Evolutionary conservation across 2,113 vertebrate species (phyloP).

Genomic region (Myrmecobius fasciatus): DNA sequence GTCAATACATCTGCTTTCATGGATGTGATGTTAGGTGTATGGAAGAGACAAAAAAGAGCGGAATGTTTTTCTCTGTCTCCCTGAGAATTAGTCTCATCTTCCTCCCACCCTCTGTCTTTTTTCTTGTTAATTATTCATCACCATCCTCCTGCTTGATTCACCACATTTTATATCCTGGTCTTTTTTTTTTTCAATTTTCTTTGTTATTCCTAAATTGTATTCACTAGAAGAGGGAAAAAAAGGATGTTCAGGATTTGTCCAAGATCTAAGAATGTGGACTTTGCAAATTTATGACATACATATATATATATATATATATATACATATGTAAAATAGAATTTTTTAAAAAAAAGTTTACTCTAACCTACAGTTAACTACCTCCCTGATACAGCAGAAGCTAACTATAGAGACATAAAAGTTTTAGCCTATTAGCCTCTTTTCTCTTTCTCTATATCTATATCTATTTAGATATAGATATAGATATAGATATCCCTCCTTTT

Average conservation of each 20-base stretch:
- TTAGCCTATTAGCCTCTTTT: conserved; percentile 18
- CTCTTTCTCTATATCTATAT: neutral
- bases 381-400: neutral
- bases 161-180: neutral
- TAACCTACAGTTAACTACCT: neutral
- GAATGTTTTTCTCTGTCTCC: conserved; percentile 76
- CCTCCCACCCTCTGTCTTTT: conserved; percentile 22
- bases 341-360: neutral
- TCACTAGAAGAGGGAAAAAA: conserved; percentile 40
- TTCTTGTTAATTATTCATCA: conserved; percentile 73
- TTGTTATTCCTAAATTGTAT: conserved; percentile 75
- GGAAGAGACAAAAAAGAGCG: conserved; percentile 83
- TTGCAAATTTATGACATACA: conserved; percentile 53
- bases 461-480: too few species aligned
- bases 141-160: conserved; percentile 64
- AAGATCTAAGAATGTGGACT: conserved; percentile 63
- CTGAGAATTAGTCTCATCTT: conserved; percentile 60
- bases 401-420: conserved; percentile 43
- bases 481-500: neutral
- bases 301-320: conserved; percentile 44
- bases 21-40: conserved; percentile 81
- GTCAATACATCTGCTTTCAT: conserved; percentile 85
- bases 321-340: conserved; percentile 46
- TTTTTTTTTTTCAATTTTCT: conserved; percentile 46
- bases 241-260: conserved; percentile 19